phyloP scores from a whole-genome alignment of 2,797 vertebrate species.

The Emydoidea blandingii region DNA sequence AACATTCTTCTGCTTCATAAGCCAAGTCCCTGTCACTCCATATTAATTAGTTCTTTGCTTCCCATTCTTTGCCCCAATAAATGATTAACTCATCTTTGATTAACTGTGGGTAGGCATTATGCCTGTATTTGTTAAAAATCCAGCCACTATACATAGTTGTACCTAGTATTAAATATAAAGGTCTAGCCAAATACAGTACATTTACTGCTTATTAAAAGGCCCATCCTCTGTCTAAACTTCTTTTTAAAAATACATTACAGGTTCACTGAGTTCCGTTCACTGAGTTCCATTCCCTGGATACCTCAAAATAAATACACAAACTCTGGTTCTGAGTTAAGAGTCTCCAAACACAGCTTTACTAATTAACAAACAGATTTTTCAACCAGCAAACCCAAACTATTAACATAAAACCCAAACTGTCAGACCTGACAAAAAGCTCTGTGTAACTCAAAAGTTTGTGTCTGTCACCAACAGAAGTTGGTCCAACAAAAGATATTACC shows the following conservation, averaged over 20 bases:
- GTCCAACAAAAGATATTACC: no score
- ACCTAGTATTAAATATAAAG: not conserved
- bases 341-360: not conserved
- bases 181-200: constrained; percentile 18
- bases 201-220: constrained; percentile 19
- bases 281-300: constrained; percentile 16
- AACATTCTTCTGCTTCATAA: not conserved
- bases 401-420: constrained; percentile 16
- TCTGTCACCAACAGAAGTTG: not conserved
- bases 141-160: not conserved
- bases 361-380: not conserved
- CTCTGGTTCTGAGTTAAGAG: not conserved
- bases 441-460: not conserved
- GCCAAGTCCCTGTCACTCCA: constrained; percentile 34
- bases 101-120: constrained; percentile 30
- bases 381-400: not conserved
- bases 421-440: not conserved
- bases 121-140: constrained; percentile 46
- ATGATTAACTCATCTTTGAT: constrained; percentile 62
- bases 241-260: not conserved
- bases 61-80: constrained; percentile 61
- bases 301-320: not conserved
- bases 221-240: not conserved
- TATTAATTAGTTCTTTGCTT: constrained; percentile 55
- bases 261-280: not conserved